phyloP scores from a whole-genome alignment of 2,797 vertebrate genomes.

The Tokudaia tokunoshimensis region DNA sequence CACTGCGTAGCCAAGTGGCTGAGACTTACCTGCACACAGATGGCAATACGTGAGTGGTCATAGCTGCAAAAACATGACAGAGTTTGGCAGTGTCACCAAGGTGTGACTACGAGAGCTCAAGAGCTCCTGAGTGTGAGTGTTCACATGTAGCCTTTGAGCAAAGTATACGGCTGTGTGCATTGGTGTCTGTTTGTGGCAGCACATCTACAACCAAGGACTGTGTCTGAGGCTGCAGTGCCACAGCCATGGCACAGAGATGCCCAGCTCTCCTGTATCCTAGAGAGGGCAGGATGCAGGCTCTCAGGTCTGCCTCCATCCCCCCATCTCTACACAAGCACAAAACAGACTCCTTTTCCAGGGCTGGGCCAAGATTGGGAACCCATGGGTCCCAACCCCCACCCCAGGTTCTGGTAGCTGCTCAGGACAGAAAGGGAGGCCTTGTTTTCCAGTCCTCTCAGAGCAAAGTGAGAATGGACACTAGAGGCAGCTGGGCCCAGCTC shows the following conservation, averaged over 20 bases:
- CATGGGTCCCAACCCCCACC: background rate
- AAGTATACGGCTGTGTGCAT: background rate
- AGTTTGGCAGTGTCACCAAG: background rate
- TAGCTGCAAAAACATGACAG: background rate
- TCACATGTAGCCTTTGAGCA: background rate
- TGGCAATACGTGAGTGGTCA: no score
- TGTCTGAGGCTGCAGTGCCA: background rate
- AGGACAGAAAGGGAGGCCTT: constrained; percentile 68
- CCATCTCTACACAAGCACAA: background rate
- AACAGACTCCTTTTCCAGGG: background rate
- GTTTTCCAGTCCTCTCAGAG: constrained; percentile 20
- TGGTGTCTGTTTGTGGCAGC: background rate
- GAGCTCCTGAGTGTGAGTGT: background rate
- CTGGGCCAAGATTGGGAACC: constrained; percentile 37
- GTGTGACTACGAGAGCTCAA: background rate
- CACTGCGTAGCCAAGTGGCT: background rate
- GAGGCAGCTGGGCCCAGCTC: constrained; percentile 62
- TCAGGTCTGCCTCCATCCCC: background rate
- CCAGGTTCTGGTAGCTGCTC: constrained; percentile 30
- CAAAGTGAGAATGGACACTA: constrained; percentile 38
- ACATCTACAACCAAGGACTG: background rate
- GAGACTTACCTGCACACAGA: background rate
- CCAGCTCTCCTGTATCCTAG: background rate
- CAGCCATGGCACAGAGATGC: background rate
- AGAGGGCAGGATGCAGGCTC: background rate